Percentiles rank a stretch among this genome's conserved stretches.
Conservation (phyloP, 2,113 vertebrate genomes). For the Sitta europaea region DNA sequence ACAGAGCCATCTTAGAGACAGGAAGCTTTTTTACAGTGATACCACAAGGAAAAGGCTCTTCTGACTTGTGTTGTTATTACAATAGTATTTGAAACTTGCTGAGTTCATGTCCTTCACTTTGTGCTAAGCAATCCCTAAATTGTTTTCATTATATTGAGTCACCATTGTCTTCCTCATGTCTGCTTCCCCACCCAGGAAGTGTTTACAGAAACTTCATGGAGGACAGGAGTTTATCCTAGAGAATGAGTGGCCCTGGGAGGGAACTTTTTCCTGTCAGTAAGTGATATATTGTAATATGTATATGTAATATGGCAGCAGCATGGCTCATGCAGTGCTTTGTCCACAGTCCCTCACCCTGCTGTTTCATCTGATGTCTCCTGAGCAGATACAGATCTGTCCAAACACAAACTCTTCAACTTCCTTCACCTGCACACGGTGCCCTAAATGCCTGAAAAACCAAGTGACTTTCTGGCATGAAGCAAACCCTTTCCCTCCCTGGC, state of each 20-base stretch:
- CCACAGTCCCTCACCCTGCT: neutral
- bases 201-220: neutral
- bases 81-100: neutral
- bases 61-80: neutral
- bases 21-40: neutral
- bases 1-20: neutral
- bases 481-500: neutral
- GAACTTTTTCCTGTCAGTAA: neutral
- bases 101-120: neutral
- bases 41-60: neutral
- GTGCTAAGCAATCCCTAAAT: neutral
- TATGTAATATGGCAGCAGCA: neutral
- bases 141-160: neutral
- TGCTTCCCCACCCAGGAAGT: neutral
- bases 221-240: neutral
- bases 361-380: neutral
- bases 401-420: neutral
- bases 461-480: neutral
- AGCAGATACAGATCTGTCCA: neutral
- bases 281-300: neutral
- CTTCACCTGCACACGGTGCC: neutral
- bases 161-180: neutral
- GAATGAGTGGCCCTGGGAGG: neutral
- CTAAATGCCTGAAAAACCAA: neutral
- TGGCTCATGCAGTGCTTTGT: neutral